phyloP scores from a whole-genome alignment of 23 tunicate genomes.

The Diplosoma virens region DNA sequence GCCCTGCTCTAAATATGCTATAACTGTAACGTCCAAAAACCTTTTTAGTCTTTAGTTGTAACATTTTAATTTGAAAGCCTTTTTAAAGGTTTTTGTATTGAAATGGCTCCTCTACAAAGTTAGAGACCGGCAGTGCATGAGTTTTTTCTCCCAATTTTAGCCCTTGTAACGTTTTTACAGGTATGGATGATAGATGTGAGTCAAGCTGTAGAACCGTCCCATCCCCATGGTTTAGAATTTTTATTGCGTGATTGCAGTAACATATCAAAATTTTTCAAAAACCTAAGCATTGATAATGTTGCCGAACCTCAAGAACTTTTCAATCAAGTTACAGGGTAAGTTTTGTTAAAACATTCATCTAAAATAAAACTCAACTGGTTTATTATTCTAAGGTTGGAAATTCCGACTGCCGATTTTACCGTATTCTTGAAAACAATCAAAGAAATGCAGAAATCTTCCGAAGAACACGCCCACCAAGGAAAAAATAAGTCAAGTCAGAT shows the following conservation, averaged over 20 bases:
- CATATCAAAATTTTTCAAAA: conserved; percentile 64
- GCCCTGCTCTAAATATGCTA: too few relatives aligned
- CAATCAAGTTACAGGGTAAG: conserved; percentile 82
- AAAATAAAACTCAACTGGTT: too few relatives aligned
- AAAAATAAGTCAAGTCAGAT: conserved; percentile 59
- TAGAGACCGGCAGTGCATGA: too few relatives aligned
- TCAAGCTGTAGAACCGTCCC: conserved; percentile 88
- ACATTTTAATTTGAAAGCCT: too few relatives aligned
- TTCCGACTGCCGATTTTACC: conserved; percentile 43
- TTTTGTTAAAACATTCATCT: too few relatives aligned
- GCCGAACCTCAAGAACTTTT: conserved; percentile 49
- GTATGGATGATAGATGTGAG: conserved; percentile 95
- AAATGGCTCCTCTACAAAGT: neutral
- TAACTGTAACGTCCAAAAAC: too few relatives aligned
- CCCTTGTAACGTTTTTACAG: too few relatives aligned
- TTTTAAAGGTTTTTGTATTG: neutral
- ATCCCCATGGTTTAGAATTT: conserved; percentile 76
- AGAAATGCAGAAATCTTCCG: conserved; percentile 39
- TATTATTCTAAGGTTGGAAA: conserved; percentile 29
- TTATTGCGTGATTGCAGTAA: conserved; percentile 71
- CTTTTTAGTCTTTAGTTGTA: too few relatives aligned
- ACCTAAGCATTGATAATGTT: conserved; percentile 53
- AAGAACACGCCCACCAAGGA: conserved; percentile 83
- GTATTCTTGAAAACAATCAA: conserved; percentile 50
- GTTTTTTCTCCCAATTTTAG: too few relatives aligned